Evolutionary conservation across 2,797 vertebrate species (phyloP).

Genomic region (Clangula hyemalis): DNA sequence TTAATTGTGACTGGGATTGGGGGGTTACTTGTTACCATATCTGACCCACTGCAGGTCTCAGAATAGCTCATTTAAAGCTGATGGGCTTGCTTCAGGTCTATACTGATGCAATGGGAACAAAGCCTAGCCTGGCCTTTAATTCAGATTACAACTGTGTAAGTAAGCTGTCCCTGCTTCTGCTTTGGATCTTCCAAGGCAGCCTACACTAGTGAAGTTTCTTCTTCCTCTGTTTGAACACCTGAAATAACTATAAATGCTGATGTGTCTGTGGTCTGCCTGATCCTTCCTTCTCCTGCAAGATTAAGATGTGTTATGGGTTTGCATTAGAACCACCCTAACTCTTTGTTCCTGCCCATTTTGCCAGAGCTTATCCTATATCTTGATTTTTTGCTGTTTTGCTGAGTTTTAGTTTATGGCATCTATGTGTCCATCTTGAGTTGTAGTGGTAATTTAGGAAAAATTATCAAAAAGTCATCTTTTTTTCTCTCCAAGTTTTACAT

Average conservation of each 20-base stretch:
- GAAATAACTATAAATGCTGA: background rate
- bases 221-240: background rate
- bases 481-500: background rate
- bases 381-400: background rate
- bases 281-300: background rate
- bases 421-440: background rate
- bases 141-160: background rate
- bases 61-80: background rate
- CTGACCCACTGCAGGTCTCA: background rate
- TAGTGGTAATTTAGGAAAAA: background rate
- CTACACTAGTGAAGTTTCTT: background rate
- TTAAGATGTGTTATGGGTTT: background rate
- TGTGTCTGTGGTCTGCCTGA: background rate
- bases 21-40: background rate
- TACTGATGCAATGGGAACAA: background rate
- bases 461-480: accelerated
- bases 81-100: background rate
- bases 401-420: background rate
- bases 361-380: background rate
- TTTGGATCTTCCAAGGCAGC: background rate
- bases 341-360: background rate
- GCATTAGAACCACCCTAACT: background rate
- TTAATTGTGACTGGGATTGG: background rate
- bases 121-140: background rate
- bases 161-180: background rate